Evolutionary conservation across 35 echinoderm and acorn worm genomes (phyloP).

Genomic region (Apostichopus japonicus): DNA sequence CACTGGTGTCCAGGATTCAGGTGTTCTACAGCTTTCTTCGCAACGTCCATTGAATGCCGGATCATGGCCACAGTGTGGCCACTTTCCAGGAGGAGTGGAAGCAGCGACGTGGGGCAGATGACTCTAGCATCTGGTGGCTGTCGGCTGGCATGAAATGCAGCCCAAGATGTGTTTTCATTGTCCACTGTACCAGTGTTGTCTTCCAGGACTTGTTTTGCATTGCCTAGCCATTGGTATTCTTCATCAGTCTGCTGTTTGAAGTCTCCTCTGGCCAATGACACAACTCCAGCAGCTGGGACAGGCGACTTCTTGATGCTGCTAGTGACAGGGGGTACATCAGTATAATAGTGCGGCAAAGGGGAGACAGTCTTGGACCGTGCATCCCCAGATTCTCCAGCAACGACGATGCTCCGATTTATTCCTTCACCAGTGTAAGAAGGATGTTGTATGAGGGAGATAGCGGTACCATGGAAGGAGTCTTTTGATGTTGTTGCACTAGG

Average conservation of each 20-base stretch:
- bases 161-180: no score
- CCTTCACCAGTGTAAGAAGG: slow-evolving; percentile 37
- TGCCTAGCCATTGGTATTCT: no score
- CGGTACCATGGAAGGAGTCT: slow-evolving; percentile 81
- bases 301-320: background rate
- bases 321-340: background rate
- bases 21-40: background rate
- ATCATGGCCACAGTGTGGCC: slow-evolving; percentile 48
- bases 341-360: slow-evolving; percentile 64
- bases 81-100: background rate
- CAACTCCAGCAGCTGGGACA: background rate
- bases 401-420: slow-evolving; percentile 52
- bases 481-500: slow-evolving; percentile 69
- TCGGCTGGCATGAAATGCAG: no score
- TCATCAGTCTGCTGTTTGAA: no score
- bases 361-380: slow-evolving; percentile 20
- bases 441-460: slow-evolving; percentile 68
- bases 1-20: slow-evolving; percentile 69
- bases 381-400: slow-evolving; percentile 16
- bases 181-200: no score
- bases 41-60: slow-evolving; percentile 54
- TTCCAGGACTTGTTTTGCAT: no score
- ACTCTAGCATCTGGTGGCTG: no score
- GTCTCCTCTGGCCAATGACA: no score
- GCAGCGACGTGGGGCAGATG: background rate